Evolutionary conservation across 1,140 invertebrate species (phyloP), one percentile per base, ranked within the genome.

Genomic region (Oryctes rhinoceros): DNA sequence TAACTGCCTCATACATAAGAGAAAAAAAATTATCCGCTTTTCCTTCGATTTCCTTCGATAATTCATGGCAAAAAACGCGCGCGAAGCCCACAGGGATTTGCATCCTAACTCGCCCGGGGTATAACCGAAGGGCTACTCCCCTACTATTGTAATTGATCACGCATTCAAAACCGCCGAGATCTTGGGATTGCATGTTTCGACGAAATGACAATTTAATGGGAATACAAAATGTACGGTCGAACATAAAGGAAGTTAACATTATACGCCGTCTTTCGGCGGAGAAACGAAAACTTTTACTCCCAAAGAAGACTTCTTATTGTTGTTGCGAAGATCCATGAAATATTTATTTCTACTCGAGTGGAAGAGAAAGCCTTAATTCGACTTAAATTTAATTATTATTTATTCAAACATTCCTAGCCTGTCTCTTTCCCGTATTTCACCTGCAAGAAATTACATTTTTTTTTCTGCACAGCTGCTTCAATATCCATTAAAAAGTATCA

Each of bases 171-270:
- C 53, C 53, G 13, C 53, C 53, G 53, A 62, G 53, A 62, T 62
- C 53, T 62, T n/a, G 53, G 20, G 53, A 62, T 62, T 62, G 53
- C 53, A 62, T 62, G 53, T 62, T 62, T 62, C 53, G 20, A 20
- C 53, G 53, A 62, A 62, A 62, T 62, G 53, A 20, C 53, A 62
- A 62, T 62, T 62, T 62, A 62, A 62, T 62, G 53, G 53, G 53
- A 62, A 62, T 62, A 62, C 20, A n/a, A 62, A 62, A 62, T 62
- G 13, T 62, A 62, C 20, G 53, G 53, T 1, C 53, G 53, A n/a
- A 20, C 53, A 62, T 20, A 62, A 20, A 62, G 53, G 53, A 62
- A 62, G 53, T 20, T n/a, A 18, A 15, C 53, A 20, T 62, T 62
- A 62, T 62, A 62, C 53, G 53, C 13, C 53, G 3, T 62, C 53